These are phyloP conservation scores for Spisula subtruncata DNA, from an alignment of 2,888 invertebrate species.

Conservation along the genomic window DNA sequence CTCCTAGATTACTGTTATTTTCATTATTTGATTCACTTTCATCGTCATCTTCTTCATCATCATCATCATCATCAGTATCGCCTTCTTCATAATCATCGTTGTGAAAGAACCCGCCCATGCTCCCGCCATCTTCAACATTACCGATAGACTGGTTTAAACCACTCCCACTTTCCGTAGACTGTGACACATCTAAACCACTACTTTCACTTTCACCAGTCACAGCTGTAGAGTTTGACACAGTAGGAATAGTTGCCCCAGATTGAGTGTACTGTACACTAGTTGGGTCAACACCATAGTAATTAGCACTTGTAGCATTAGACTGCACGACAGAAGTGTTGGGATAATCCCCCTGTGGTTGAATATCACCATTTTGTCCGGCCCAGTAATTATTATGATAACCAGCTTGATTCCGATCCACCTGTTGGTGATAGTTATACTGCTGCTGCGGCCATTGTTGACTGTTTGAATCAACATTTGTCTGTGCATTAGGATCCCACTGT, in stretches of 20 bases:
- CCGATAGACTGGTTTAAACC: conserved; percentile 65
- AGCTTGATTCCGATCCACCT: conserved; percentile 49
- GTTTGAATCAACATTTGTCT: conserved; percentile 54
- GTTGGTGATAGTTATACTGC: conserved; percentile 45
- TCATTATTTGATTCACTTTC: conserved; percentile 31
- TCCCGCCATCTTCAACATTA: conserved; percentile 66
- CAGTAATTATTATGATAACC: conserved; percentile 59
- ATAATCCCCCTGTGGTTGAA: conserved; percentile 22
- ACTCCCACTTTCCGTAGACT: conserved; percentile 58
- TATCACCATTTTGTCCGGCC: conserved; percentile 48
- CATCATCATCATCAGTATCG: conserved; percentile 52
- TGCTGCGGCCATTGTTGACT: conserved; percentile 55
- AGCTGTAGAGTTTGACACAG: background rate
- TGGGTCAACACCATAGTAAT: conserved; percentile 37
- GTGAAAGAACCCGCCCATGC: conserved; percentile 68
- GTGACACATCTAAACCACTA: conserved; percentile 56
- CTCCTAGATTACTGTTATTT: conserved; percentile 35
- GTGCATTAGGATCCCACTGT: conserved; percentile 52
- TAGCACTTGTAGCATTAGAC: conserved; percentile 32
- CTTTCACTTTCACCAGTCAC: conserved; percentile 42
- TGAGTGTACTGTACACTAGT: conserved; percentile 40
- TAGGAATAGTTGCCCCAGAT: conserved; percentile 24
- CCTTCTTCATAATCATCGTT: conserved; percentile 63
- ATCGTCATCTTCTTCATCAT: conserved; percentile 50
- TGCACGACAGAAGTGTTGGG: conserved; percentile 25